Evolutionary conservation across 2,888 invertebrate genomes (phyloP).

Genomic region (Stegana nigrithorax): DNA sequence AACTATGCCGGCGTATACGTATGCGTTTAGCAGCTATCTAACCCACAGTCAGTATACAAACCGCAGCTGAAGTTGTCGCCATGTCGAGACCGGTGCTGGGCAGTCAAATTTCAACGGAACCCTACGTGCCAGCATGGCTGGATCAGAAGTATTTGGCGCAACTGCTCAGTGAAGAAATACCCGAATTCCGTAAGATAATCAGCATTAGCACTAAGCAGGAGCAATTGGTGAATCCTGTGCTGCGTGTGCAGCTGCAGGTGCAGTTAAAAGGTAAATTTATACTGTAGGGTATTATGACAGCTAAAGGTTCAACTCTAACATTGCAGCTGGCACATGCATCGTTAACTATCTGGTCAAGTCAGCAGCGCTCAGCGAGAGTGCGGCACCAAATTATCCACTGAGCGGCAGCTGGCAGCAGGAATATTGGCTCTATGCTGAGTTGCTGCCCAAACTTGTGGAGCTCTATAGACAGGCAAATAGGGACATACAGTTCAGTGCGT

Average conservation of each 20-base stretch:
- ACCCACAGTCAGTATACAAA: too few relatives aligned
- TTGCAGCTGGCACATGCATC: constrained; percentile 24
- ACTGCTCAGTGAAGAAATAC: constrained; percentile 20
- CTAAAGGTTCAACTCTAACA: too few relatives aligned
- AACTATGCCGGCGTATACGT: too few relatives aligned
- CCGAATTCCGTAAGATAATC: constrained; percentile 17
- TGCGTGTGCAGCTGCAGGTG: constrained; percentile 31
- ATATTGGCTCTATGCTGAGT: constrained; percentile 38
- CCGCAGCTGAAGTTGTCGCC: too few relatives aligned
- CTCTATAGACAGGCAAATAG: constrained; percentile 43
- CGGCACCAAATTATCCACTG: constrained; percentile 25
- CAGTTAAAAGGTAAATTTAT: constrained; percentile 32
- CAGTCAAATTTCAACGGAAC: constrained; percentile 12
- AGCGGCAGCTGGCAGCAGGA: constrained; percentile 43
- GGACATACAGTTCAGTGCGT: constrained; percentile 41
- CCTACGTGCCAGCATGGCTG: constrained; percentile 25
- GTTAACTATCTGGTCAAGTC: constrained; percentile 43
- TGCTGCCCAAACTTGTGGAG: constrained; percentile 49
- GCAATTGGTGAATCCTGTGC: constrained; percentile 36
- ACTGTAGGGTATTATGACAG: too few relatives aligned
- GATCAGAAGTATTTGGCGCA: constrained; percentile 24
- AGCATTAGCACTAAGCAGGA: constrained; percentile 25
- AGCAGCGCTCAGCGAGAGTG: background rate
- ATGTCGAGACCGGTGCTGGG: constrained; percentile 4
- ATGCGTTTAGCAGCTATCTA: too few relatives aligned